phyloP scores from a whole-genome alignment of 23 tunicate genomes.

The Oikopleura dioica region DNA sequence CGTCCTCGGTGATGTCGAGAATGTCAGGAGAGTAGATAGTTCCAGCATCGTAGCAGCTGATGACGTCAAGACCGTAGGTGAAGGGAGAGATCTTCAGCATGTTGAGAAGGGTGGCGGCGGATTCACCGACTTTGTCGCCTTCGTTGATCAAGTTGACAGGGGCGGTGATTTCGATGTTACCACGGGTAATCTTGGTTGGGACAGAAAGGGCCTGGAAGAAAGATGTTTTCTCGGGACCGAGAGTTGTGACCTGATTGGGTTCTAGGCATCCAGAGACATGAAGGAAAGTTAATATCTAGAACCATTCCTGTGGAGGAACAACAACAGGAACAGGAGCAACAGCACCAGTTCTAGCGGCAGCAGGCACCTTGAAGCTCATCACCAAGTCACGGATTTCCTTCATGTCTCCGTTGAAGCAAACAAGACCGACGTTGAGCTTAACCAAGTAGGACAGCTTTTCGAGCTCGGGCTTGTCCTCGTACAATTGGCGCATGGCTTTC shows the following conservation, averaged over 20 bases:
- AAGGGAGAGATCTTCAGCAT: conserved; percentile 97
- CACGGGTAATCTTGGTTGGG: conserved; percentile 96
- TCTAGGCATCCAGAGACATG: no score
- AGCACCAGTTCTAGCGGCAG: neutral
- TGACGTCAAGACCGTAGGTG: conserved; percentile 67
- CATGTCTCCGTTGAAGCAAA: conserved; percentile 65
- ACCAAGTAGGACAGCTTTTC: conserved; percentile 54
- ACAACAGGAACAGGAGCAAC: conserved; percentile 20
- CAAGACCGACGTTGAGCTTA: conserved; percentile 66
- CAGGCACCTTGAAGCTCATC: conserved; percentile 39
- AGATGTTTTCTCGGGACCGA: conserved; percentile 97
- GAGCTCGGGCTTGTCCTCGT: conserved; percentile 53
- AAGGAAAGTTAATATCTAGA: no score
- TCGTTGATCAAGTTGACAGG: conserved; percentile 69
- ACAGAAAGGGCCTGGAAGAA: conserved; percentile 91
- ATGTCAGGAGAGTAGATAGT: conserved; percentile 58
- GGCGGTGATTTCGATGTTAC: conserved; percentile 78
- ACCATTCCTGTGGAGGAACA: conserved; percentile 35
- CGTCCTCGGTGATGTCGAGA: conserved; percentile 89
- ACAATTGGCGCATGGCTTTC: conserved; percentile 41
- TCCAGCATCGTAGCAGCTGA: conserved; percentile 47
- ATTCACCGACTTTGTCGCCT: conserved; percentile 96
- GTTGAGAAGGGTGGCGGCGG: conserved; percentile 81
- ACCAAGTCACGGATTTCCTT: conserved; percentile 53
- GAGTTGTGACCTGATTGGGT: conserved; percentile 88